Evolutionary conservation across 2,888 invertebrate species (phyloP), one percentile per base, ranked within the genome.

Genomic region (Lepetodrilus schrolli): DNA sequence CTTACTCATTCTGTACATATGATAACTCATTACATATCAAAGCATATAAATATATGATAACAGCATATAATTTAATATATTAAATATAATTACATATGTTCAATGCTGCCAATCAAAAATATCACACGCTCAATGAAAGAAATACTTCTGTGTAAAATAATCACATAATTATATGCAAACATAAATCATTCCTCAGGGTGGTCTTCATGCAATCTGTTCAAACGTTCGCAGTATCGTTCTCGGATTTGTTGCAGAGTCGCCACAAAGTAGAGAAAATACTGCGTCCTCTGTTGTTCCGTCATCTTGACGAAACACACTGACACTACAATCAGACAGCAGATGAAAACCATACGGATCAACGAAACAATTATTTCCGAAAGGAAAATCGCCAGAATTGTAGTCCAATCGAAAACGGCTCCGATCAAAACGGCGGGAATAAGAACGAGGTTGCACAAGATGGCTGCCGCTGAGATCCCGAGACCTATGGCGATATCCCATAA

Each of bases 401-500:
- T 13, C 58, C 58, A 58, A 17, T 58, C 58, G 3, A 58, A 13
- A 8, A 30, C 58, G n/a, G 58, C 58, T 8, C 30, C 17, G 10
- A 58, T 8, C 8, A 58, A 26, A 21, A 58, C 30, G 4, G 7
- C 17, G n/a, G 34, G 58, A 21, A 58, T 58, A 13, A n/a, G 26
- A 1, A 30, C 30, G 1, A 30, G 17, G 21, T 30, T 7, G 58
- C 13, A 23, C 13, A 17, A 5, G 7, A 58, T 34, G 13, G 17
- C 17, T 2, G 58, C 30, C 17, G 30, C 4, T 2, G 30, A 58
- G 1, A 21, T 13, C 2, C 23, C 30, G 2, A 30, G 7, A 0
- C 58, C 58, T 13, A 58, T 8, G 30, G 34, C 26, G 20, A 58
- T 30, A 30, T 58, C 58, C 58, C 58, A 58, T 17, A 58, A 58